Conservation (phyloP, 2,888 invertebrate genomes). For the Galerucella pusilla region DNA sequence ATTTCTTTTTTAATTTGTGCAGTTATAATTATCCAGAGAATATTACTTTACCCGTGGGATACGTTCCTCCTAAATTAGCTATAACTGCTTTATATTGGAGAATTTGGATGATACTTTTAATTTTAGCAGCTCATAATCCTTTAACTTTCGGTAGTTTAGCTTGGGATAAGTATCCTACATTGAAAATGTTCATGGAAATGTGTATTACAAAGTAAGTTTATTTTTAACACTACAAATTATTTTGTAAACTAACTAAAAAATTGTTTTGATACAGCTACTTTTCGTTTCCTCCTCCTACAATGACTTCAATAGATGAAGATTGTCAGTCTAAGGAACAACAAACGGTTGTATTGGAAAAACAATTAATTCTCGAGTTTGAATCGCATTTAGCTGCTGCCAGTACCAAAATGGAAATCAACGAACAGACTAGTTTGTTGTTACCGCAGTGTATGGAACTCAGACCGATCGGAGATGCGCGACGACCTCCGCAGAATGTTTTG, state of each 20-base stretch:
- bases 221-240: not conserved
- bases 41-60: constrained; percentile 86
- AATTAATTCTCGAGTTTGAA: constrained; percentile 88
- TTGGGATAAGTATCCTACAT: constrained; percentile 91
- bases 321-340: constrained; percentile 75
- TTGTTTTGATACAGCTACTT: constrained; percentile 68
- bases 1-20: constrained; percentile 89
- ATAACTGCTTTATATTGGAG: constrained; percentile 96
- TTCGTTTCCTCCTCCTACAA: constrained; percentile 77
- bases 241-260: too few relatives aligned
- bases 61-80: constrained; percentile 84
- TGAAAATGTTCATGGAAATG: constrained; percentile 93
- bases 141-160: constrained; percentile 85
- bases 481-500: constrained; percentile 80
- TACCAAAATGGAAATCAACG: constrained; percentile 89
- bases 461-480: constrained; percentile 83
- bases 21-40: constrained; percentile 94
- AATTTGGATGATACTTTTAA: constrained; percentile 87
- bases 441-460: constrained; percentile 88
- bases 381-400: constrained; percentile 91
- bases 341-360: constrained; percentile 77
- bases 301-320: constrained; percentile 70
- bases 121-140: constrained; percentile 94
- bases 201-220: constrained; percentile 87
- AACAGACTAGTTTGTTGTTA: constrained; percentile 86